These are phyloP conservation scores for Ophthalmolycus amberensis DNA, from an alignment of 2,113 vertebrate genomes.

Conservation along the genomic window DNA sequence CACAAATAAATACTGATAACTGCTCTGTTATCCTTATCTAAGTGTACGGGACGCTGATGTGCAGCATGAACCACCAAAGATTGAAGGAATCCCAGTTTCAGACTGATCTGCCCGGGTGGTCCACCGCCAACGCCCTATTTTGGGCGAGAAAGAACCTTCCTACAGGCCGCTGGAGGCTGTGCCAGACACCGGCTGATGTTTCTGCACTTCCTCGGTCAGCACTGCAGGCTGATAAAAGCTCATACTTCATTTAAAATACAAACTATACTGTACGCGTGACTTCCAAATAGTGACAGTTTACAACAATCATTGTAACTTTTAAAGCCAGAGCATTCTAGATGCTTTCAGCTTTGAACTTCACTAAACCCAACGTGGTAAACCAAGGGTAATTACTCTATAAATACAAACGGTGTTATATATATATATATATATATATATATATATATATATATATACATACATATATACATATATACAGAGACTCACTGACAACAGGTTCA, in stretches of 20 bases:
- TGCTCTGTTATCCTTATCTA: constrained; percentile 8
- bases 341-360: constrained; percentile 2
- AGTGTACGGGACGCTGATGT: constrained; percentile 4
- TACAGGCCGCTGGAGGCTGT: constrained; percentile 26
- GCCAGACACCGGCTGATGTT: constrained; percentile 42
- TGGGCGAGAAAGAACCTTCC: constrained; percentile 36
- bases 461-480: background rate
- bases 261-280: background rate
- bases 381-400: constrained; percentile 8
- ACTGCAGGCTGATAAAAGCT: constrained; percentile 36
- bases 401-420: constrained; percentile 20
- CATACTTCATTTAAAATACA: constrained; percentile 8
- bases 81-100: constrained; percentile 22
- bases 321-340: background rate
- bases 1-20: background rate
- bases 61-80: constrained; percentile 32
- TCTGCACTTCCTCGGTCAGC: constrained; percentile 13
- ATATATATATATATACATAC: background rate
- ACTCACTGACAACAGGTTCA: constrained; percentile 38
- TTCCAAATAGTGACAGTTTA: background rate
- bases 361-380: background rate
- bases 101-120: constrained; percentile 54
- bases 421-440: constrained; percentile 26
- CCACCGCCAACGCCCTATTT: constrained; percentile 36
- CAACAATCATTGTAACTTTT: background rate